A percentile compares a stretch with the other conserved stretches of the same genome.
These are phyloP conservation scores for Zaprionus obscuricornis DNA, from an alignment of 2,888 invertebrate genomes.

Conservation along the genomic window DNA sequence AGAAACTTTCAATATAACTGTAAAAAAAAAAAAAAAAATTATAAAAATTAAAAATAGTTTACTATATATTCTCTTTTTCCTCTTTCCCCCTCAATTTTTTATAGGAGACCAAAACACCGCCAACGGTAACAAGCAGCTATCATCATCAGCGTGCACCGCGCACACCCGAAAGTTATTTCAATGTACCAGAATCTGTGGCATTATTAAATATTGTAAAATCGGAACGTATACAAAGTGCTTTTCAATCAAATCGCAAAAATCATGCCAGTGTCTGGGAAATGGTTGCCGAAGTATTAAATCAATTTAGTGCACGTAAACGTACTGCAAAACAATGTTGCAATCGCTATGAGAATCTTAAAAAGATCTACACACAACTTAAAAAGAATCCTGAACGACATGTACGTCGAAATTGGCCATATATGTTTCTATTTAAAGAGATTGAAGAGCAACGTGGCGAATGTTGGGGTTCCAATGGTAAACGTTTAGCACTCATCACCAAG, in stretches of 20 bases:
- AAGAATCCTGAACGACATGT: constrained; percentile 83
- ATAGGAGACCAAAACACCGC: constrained; percentile 78
- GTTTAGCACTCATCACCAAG: constrained; percentile 79
- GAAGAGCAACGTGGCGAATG: constrained; percentile 83
- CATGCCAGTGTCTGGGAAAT: constrained; percentile 84
- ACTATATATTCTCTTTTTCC: no score
- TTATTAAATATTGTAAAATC: constrained; percentile 83
- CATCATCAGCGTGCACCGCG: constrained; percentile 83
- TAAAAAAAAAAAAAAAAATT: no score
- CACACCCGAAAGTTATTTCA: constrained; percentile 83
- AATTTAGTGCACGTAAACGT: constrained; percentile 81
- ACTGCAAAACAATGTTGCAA: constrained; percentile 83
- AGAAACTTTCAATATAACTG: no score
- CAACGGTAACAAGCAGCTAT: constrained; percentile 69
- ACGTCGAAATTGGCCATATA: constrained; percentile 82
- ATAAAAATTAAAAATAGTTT: no score
- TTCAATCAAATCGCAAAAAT: constrained; percentile 83
- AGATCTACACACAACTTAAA: constrained; percentile 83
- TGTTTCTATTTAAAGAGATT: constrained; percentile 83
- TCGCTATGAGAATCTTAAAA: constrained; percentile 83
- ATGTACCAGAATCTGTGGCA: constrained; percentile 83
- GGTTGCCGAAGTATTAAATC: constrained; percentile 82
- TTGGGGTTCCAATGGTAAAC: constrained; percentile 82
- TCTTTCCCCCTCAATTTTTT: no score
- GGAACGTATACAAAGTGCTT: constrained; percentile 82